Evolutionary conservation across 2,888 invertebrate genomes (phyloP).

Genomic region (Scrobipalpa atriplicella): DNA sequence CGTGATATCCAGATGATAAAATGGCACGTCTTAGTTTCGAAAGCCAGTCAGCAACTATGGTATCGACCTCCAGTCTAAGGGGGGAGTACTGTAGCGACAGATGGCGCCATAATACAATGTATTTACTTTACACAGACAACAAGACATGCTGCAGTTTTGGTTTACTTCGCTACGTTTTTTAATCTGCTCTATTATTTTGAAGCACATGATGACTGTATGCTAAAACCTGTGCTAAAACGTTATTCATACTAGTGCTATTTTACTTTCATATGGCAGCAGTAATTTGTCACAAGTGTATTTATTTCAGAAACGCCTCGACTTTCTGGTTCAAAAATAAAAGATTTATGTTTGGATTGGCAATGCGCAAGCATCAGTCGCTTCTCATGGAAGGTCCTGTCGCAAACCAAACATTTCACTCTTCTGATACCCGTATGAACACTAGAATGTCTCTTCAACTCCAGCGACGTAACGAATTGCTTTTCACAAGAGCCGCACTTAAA

Average conservation of each 20-base stretch:
- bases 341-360: constrained; percentile 25
- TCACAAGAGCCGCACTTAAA: constrained; percentile 43
- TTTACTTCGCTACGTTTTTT: too few relatives aligned
- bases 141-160: too few relatives aligned
- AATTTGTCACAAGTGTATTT: background rate
- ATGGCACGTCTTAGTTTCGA: too few relatives aligned
- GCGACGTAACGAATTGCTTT: constrained; percentile 37
- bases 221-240: too few relatives aligned
- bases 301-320: background rate
- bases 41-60: too few relatives aligned
- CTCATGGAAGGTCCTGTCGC: constrained; percentile 43
- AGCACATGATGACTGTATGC: too few relatives aligned
- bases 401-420: constrained; percentile 40
- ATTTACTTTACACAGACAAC: too few relatives aligned
- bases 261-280: background rate
- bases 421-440: constrained; percentile 47
- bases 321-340: background rate
- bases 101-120: too few relatives aligned
- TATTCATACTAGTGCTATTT: background rate
- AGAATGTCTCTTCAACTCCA: constrained; percentile 39
- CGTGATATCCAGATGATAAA: too few relatives aligned
- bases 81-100: too few relatives aligned
- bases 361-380: constrained; percentile 48
- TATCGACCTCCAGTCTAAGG: too few relatives aligned
- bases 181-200: too few relatives aligned